Base-by-base conservation (phyloP, 2,113 vertebrate genomes). In the Ia io region DNA sequence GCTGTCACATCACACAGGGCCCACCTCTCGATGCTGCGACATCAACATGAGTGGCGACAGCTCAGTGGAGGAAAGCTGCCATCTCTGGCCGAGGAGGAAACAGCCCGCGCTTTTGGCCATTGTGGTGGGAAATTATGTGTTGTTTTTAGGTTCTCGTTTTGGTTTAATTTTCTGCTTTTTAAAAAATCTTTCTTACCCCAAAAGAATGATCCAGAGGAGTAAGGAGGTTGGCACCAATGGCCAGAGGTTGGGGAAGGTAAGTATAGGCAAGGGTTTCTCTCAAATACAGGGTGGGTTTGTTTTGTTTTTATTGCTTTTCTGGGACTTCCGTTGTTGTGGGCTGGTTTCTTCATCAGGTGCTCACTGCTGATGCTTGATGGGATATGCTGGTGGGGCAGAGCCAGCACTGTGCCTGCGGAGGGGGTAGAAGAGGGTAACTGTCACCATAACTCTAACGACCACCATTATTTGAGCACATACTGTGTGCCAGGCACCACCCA, bases 1-100 rank as follows among this genome's bases (percentile, higher is more conserved):
- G 79, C 89, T 67, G 28, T 67, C 88, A 18, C 53, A 63, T 91
- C 84, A 87, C 96, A 95, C 96, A 84, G 96, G 65, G 5, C 88
- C 84, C 69, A 2, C 56, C 94, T 94, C 92, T 37, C 5, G 61
- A 73, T 80, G 85, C 96, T 32, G 80, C 1, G 69, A 88, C 49
- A 76, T 6, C 47, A 80, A 82, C 7, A 83, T 22, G 82, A 4
- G 35, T 11, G 92, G 77, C 65, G 84, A 18, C 20, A 32, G 71
- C 77, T 23, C 4, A 0, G 0, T 37, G 86, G 56, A 76, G 78
- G 67, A 63, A 91, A 71, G 93, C 30, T 0, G 30, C 10, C 11
- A 13, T 61, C 76, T 63, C 42, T 32, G 28, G 42, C 73, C 0
- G 1, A 12, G 79, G 16, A 42, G 42, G 37, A 44, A 44, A 6